Conservation (phyloP, 2,113 vertebrate species). For the Pungitius pungitius region DNA sequence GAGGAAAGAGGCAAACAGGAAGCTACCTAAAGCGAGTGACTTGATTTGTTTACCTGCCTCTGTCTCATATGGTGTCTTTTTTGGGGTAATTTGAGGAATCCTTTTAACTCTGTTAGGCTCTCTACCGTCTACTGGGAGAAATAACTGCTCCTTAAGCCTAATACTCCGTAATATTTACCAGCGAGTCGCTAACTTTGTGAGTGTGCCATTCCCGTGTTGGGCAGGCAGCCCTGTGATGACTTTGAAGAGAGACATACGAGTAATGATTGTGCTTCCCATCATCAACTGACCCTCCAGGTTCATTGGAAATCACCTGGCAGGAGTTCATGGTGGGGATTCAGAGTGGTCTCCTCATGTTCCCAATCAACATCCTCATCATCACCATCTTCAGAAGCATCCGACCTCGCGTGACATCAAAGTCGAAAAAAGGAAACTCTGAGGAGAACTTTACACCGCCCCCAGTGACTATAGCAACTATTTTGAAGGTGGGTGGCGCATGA, state of each 20-base stretch:
- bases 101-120: neutral
- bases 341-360: slow-evolving; percentile 85
- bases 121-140: neutral
- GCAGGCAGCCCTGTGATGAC: neutral
- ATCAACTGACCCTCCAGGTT: slow-evolving; percentile 52
- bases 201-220: neutral
- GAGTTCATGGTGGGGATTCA: slow-evolving; percentile 82
- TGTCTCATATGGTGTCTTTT: slow-evolving; percentile 39
- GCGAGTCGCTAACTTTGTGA: neutral
- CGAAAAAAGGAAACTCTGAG: slow-evolving; percentile 20
- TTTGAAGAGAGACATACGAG: neutral
- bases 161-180: neutral
- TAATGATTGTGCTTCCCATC: neutral
- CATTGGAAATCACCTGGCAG: slow-evolving; percentile 75
- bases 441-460: slow-evolving; percentile 16
- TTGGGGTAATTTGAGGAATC: neutral
- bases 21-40: slow-evolving; percentile 81
- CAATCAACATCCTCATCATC: slow-evolving; percentile 87
- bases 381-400: slow-evolving; percentile 83
- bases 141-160: neutral
- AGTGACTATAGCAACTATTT: slow-evolving; percentile 64
- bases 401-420: slow-evolving; percentile 64
- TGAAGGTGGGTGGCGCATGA: slow-evolving; percentile 64
- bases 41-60: slow-evolving; percentile 78
- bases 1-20: slow-evolving; percentile 85